phyloP scores from a whole-genome alignment of 2,888 invertebrate genomes.

The Agrypnus murinus region DNA sequence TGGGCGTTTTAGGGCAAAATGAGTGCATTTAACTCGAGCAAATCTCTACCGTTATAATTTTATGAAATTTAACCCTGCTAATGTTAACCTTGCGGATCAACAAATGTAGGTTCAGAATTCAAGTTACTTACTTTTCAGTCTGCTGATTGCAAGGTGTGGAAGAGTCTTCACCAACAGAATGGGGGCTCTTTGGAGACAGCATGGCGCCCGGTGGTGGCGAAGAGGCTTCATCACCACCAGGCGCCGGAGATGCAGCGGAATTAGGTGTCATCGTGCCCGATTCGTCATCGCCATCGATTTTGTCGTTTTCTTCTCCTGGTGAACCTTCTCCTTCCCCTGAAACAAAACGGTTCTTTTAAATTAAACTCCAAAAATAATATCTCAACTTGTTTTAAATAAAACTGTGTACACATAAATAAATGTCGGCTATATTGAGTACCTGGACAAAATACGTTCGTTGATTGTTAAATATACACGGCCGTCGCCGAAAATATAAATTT shows the following conservation, averaged over 20 bases:
- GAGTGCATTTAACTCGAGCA: too few relatives aligned
- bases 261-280: conserved; percentile 70
- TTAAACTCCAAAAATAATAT: too few relatives aligned
- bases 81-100: too few relatives aligned
- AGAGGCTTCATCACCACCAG: conserved; percentile 66
- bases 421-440: neutral
- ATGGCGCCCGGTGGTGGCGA: conserved; percentile 68
- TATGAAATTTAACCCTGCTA: too few relatives aligned
- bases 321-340: conserved; percentile 76
- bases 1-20: too few relatives aligned
- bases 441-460: conserved; percentile 6
- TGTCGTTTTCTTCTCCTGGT: conserved; percentile 70
- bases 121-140: conserved; percentile 62
- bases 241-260: conserved; percentile 68
- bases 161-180: conserved; percentile 65
- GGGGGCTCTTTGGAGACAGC: conserved; percentile 66
- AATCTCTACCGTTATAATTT: too few relatives aligned
- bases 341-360: too few relatives aligned
- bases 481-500: conserved; percentile 46
- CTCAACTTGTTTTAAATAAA: too few relatives aligned
- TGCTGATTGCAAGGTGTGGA: conserved; percentile 57
- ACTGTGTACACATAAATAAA: neutral
- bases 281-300: conserved; percentile 70
- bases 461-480: conserved; percentile 36
- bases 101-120: too few relatives aligned